Percentiles rank a stretch among this genome's conserved stretches.
Conservation (phyloP, 2,888 invertebrate species). For the Chaetoderma sp. region DNA sequence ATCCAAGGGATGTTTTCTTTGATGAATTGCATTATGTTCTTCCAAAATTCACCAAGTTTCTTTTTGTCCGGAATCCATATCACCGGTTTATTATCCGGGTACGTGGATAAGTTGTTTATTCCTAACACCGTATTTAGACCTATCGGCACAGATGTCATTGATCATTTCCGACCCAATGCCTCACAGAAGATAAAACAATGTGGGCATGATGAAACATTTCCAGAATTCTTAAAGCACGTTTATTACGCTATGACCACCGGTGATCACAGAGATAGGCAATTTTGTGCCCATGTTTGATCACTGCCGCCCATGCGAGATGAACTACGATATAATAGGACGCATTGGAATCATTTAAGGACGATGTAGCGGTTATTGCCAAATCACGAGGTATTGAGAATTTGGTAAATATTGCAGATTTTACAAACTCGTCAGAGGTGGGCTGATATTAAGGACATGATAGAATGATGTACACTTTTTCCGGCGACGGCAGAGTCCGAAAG, state of each 20-base stretch:
- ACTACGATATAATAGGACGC: slow-evolving; percentile 45
- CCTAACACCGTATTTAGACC: slow-evolving; percentile 47
- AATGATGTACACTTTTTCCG: too few relatives aligned
- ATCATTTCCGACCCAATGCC: slow-evolving; percentile 32
- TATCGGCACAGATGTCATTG: slow-evolving; percentile 40
- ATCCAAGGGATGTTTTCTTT: neutral
- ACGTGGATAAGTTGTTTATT: slow-evolving; percentile 49
- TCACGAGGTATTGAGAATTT: slow-evolving; percentile 37
- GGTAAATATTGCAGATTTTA: slow-evolving; percentile 31
- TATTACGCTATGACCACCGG: slow-evolving; percentile 27
- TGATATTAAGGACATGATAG: too few relatives aligned
- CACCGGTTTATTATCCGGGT: slow-evolving; percentile 46
- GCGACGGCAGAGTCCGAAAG: too few relatives aligned
- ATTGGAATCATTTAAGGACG: slow-evolving; percentile 44
- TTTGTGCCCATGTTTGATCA: slow-evolving; percentile 47
- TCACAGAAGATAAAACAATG: slow-evolving; percentile 21
- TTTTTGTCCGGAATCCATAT: slow-evolving; percentile 50
- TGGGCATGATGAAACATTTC: slow-evolving; percentile 49
- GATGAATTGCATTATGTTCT: slow-evolving; percentile 17
- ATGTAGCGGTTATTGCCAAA: slow-evolving; percentile 31
- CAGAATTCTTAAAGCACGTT: slow-evolving; percentile 44
- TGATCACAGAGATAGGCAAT: slow-evolving; percentile 41
- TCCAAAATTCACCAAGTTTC: slow-evolving; percentile 35
- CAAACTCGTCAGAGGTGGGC: slow-evolving; percentile 40
- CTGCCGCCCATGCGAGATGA: slow-evolving; percentile 42